A percentile compares a stretch with the other conserved stretches of the same genome.
phyloP scores from a whole-genome alignment of 2,113 vertebrate species.

The Pundamilia nyererei region DNA sequence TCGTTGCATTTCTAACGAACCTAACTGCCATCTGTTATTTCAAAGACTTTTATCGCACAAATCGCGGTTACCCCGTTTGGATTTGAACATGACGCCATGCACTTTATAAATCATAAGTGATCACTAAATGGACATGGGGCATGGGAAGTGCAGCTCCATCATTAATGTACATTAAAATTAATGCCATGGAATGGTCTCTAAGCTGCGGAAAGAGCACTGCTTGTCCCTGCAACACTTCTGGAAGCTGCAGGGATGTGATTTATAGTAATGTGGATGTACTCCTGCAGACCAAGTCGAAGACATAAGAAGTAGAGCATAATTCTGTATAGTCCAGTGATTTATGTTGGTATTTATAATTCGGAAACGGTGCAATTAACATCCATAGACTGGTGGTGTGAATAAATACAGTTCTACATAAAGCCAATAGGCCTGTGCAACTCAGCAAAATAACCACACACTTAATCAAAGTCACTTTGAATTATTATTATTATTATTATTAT shows the following conservation, averaged over 20 bases:
- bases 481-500: not conserved
- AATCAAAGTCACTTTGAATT: not conserved
- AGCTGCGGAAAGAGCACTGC: conserved; percentile 28
- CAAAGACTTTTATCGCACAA: not conserved
- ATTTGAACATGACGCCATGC: conserved; percentile 5
- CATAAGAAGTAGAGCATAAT: conserved; percentile 68
- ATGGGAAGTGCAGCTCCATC: not conserved
- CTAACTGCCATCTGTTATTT: not conserved
- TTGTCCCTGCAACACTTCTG: conserved; percentile 66
- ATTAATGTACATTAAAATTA: conserved; percentile 56
- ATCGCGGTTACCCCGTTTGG: not conserved
- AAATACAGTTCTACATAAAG: conserved; percentile 34
- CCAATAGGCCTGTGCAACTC: not conserved
- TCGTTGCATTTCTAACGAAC: not conserved
- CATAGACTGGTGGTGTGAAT: conserved; percentile 55
- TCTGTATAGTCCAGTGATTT: conserved; percentile 70
- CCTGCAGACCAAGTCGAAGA: conserved; percentile 63
- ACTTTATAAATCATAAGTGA: conserved; percentile 25
- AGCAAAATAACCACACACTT: not conserved
- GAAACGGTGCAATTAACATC: conserved; percentile 74
- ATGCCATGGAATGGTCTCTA: conserved; percentile 40
- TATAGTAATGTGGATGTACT: conserved; percentile 65
- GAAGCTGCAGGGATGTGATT: conserved; percentile 78
- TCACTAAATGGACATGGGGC: conserved; percentile 12
- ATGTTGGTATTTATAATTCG: conserved; percentile 68